A percentile compares a stretch with the other conserved stretches of the same genome.
Conservation (phyloP, 23 tunicate species). For the Diplosoma virens region DNA sequence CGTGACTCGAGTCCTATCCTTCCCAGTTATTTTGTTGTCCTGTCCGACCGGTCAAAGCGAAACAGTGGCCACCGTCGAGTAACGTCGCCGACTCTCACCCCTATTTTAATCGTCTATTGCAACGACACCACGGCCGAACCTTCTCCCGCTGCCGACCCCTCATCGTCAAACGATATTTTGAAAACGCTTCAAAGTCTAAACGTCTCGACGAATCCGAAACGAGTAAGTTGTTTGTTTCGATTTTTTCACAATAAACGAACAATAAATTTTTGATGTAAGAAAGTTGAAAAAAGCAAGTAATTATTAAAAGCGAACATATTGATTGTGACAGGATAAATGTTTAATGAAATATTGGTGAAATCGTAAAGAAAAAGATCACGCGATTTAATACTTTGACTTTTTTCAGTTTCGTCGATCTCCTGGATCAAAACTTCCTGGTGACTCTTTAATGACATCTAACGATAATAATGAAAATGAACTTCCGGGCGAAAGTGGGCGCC, state of each 20-base stretch:
- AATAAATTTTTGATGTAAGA: no score
- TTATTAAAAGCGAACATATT: no score
- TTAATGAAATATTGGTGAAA: no score
- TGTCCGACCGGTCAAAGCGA: conserved; percentile 51
- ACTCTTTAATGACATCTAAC: background rate
- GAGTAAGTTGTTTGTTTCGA: conserved; percentile 24
- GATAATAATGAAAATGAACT: conserved; percentile 5
- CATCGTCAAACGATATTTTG: background rate
- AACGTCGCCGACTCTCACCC: conserved; percentile 1
- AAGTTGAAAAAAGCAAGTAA: no score
- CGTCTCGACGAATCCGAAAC: background rate
- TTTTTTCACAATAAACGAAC: no score
- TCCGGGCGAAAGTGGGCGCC: conserved; percentile 16
- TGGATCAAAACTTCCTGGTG: background rate
- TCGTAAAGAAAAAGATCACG: no score
- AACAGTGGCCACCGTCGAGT: conserved; percentile 36
- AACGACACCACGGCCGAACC: conserved; percentile 53
- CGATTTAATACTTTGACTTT: no score
- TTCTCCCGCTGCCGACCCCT: conserved; percentile 5
- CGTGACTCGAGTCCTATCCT: background rate
- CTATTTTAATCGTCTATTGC: conserved; percentile 56
- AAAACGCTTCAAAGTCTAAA: conserved; percentile 28
- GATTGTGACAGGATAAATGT: no score
- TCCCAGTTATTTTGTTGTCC: conserved; percentile 37
- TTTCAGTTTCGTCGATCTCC: conserved; percentile 22